Conservation (phyloP, 2,797 vertebrate genomes). For the Hypotaenidia okinawae region DNA sequence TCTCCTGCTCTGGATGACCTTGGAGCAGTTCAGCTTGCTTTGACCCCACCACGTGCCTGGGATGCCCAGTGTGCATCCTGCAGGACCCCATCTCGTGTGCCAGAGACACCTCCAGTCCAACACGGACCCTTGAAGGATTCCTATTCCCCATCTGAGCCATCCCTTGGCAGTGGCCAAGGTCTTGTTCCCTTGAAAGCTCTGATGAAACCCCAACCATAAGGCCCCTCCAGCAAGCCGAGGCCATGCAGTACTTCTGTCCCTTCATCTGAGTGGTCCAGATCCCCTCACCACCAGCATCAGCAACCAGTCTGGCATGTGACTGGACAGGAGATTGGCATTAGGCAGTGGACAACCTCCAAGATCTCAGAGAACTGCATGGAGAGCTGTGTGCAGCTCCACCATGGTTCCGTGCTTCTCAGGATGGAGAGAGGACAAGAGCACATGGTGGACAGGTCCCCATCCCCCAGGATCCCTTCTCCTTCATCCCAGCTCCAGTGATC, state of each 20-base stretch:
- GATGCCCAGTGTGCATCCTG: background rate
- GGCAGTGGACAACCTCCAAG: background rate
- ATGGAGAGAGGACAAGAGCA: background rate
- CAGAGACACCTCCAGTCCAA: background rate
- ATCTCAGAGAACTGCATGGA: accelerated
- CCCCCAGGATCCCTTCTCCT: background rate
- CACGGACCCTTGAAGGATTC: accelerated
- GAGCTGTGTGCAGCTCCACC: background rate
- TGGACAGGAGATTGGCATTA: background rate
- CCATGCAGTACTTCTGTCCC: background rate
- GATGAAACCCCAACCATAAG: background rate
- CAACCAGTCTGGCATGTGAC: background rate
- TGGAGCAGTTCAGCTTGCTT: background rate
- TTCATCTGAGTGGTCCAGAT: background rate
- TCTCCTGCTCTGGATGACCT: background rate
- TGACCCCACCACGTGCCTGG: accelerated
- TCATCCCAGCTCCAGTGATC: background rate
- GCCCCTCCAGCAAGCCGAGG: background rate
- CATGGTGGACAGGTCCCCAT: background rate
- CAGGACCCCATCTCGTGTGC: background rate
- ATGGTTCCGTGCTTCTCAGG: background rate
- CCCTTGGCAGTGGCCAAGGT: background rate
- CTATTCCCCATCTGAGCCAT: background rate
- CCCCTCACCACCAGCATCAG: background rate
- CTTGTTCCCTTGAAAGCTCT: background rate